A percentile compares a stretch with the other conserved stretches of the same genome.
These are phyloP conservation scores for Serripes groenlandicus DNA, from an alignment of 2,888 invertebrate genomes.

Conservation along the genomic window DNA sequence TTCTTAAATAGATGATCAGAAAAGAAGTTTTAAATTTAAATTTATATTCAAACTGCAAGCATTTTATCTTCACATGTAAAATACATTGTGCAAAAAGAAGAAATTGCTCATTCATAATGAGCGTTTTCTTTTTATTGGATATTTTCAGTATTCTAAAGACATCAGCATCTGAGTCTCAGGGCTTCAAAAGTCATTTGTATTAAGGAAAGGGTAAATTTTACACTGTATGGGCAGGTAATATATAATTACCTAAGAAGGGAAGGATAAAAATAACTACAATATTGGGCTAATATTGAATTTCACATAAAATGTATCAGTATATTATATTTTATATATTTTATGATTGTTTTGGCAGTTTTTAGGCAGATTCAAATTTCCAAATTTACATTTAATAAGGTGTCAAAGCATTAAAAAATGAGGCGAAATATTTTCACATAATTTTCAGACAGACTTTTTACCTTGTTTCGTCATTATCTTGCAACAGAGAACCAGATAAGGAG, in stretches of 20 bases:
- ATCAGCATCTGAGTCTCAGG: no score
- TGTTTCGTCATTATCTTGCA: background rate
- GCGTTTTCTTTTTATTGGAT: no score
- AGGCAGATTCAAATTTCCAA: constrained; percentile 31
- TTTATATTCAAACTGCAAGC: background rate
- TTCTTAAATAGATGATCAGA: no score
- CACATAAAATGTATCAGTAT: constrained; percentile 20
- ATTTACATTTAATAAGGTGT: constrained; percentile 52
- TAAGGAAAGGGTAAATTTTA: no score
- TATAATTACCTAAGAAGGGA: no score
- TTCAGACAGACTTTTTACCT: background rate
- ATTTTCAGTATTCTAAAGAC: no score
- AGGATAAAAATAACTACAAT: no score
- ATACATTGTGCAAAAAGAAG: background rate
- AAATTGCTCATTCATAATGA: background rate
- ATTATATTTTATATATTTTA: constrained; percentile 27
- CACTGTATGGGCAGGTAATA: no score
- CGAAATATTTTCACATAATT: background rate
- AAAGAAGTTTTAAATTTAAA: background rate
- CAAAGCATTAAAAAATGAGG: constrained; percentile 8
- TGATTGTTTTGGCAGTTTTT: constrained; percentile 23
- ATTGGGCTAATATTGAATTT: constrained; percentile 1
- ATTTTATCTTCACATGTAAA: background rate
- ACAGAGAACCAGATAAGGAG: no score
- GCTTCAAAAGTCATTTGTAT: no score